Percentiles rank a stretch among this genome's conserved stretches.
phyloP scores from a whole-genome alignment of 2,113 vertebrate genomes.

The Ibidorhyncha struthersii region DNA sequence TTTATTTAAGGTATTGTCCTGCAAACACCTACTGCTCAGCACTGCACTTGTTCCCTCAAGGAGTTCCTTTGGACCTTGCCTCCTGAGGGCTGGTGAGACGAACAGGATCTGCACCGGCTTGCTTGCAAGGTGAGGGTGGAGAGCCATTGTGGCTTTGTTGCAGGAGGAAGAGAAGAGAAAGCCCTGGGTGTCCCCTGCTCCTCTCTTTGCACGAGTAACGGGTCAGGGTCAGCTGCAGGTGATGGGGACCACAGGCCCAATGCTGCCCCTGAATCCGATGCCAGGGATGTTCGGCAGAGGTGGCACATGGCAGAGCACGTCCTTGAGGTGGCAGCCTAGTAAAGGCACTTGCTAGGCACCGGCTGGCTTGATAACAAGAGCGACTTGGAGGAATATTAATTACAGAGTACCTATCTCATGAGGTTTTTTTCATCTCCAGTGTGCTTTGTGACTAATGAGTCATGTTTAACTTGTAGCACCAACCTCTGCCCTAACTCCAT shows the following conservation, averaged over 20 bases:
- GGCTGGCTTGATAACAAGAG: background rate
- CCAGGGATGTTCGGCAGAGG: background rate
- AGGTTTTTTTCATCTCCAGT: background rate
- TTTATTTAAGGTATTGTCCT: background rate
- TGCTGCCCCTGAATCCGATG: background rate
- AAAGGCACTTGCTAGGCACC: background rate
- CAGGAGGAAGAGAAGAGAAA: background rate
- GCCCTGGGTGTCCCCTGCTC: background rate
- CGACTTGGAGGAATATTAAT: background rate
- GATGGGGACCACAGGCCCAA: accelerated
- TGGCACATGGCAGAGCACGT: background rate
- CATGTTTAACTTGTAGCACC: background rate
- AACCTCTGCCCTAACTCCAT: background rate
- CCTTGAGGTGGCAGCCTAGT: background rate
- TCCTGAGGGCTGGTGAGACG: background rate
- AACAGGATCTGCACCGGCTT: background rate
- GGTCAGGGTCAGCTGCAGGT: background rate
- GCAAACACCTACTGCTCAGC: background rate
- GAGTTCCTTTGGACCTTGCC: background rate
- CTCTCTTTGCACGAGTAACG: background rate
- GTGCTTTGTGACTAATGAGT: background rate
- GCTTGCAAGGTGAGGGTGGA: background rate
- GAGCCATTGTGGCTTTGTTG: background rate
- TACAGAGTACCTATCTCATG: background rate
- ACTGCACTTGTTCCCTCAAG: background rate